These are phyloP conservation scores for Apostichopus parvimensis DNA, from an alignment of 35 echinoderm and acorn worm species.

Conservation along the genomic window DNA sequence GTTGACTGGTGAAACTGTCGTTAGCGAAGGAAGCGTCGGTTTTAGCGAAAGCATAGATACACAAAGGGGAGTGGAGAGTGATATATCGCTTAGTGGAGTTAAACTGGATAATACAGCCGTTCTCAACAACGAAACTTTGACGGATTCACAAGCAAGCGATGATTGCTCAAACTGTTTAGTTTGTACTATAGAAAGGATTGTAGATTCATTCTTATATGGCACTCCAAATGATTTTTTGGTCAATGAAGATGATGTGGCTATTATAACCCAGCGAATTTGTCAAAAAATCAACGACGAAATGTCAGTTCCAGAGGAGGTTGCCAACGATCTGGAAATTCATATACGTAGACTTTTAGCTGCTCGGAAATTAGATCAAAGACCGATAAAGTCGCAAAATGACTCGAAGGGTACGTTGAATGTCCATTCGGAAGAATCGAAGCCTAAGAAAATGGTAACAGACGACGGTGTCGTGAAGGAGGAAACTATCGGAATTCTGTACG, in stretches of 20 bases:
- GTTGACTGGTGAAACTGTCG: background rate
- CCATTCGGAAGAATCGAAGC: background rate
- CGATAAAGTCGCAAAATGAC: background rate
- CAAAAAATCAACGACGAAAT: conserved; percentile 15
- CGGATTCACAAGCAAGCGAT: background rate
- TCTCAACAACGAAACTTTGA: background rate
- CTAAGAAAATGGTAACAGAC: background rate
- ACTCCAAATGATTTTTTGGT: background rate
- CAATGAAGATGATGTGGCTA: background rate
- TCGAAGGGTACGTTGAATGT: background rate
- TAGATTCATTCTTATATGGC: background rate
- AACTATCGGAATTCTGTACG: background rate
- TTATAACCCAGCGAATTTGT: background rate
- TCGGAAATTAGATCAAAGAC: background rate
- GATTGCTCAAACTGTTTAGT: background rate
- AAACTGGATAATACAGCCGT: background rate
- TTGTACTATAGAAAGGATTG: conserved; percentile 25
- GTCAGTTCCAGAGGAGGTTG: background rate
- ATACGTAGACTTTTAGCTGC: conserved; percentile 27
- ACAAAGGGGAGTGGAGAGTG: background rate
- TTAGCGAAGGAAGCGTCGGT: background rate
- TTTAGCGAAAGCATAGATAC: background rate
- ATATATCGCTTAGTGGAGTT: background rate
- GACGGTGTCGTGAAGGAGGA: background rate
- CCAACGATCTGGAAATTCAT: background rate